A percentile compares a stretch with the other conserved stretches of the same genome.
phyloP scores from a whole-genome alignment of 2,888 invertebrate species.

The Argyresthia albistria region DNA sequence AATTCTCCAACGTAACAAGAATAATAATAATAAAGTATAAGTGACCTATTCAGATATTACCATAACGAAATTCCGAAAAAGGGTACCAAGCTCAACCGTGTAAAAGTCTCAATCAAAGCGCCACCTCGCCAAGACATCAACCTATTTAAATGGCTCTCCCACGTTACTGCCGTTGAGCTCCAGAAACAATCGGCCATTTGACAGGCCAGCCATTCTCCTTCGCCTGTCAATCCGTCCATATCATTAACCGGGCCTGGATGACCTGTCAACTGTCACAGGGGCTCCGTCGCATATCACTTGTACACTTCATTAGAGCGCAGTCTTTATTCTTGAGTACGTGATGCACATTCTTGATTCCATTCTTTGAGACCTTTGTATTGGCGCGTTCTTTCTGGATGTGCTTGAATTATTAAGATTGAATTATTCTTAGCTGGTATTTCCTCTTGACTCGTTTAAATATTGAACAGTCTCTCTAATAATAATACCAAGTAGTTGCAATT shows the following conservation, averaged over 20 bases:
- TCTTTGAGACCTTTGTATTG: too few species aligned
- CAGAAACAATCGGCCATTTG: constrained; percentile 55
- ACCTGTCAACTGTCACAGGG: constrained; percentile 21
- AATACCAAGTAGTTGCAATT: too few species aligned
- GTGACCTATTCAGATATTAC: too few species aligned
- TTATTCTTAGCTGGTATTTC: too few species aligned
- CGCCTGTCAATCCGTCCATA: constrained; percentile 48
- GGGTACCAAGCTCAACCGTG: too few species aligned
- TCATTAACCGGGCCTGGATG: constrained; percentile 36
- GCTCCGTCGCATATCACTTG: constrained; percentile 57
- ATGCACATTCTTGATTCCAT: constrained; percentile 36
- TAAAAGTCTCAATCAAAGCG: constrained; percentile 1
- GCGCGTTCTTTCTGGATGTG: too few species aligned
- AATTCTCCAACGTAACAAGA: too few species aligned
- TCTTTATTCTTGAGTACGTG: constrained; percentile 35
- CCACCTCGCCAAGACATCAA: not conserved
- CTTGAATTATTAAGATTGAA: too few species aligned
- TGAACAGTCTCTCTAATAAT: too few species aligned
- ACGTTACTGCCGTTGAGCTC: constrained; percentile 6
- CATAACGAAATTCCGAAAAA: too few species aligned
- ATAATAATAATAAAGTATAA: too few species aligned
- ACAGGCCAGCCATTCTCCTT: constrained; percentile 41
- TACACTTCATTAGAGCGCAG: constrained; percentile 55
- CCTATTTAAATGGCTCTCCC: constrained; percentile 1
- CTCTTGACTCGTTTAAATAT: too few species aligned